Evolutionary conservation across 30 jellyfish, hydroid and myxozoan species (phyloP), one percentile per base, ranked within the genome.

Genomic region (Aurelia sp.): DNA sequence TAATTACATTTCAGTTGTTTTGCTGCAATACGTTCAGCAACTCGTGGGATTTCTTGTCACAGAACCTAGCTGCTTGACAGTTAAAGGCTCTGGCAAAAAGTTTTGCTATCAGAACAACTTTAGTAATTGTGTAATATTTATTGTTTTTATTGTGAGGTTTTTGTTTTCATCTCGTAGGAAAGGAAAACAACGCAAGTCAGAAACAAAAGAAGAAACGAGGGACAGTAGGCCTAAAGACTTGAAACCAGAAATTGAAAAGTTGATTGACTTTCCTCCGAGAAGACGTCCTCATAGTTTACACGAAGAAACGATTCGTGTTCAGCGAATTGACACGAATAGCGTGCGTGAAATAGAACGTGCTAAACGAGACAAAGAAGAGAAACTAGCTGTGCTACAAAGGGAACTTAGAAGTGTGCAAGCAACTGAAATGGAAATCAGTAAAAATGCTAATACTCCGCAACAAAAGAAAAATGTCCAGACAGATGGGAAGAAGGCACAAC

Each of bases 251-350:
- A 30, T 16, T 40, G 90, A 80, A 71, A 80, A 63, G 59, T 63
- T 47, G 59, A 41, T 80, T 5, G 92, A 82, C 20, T 82, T 51
- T n/a, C 79, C 78, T 0, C 92, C 86, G 12, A 69, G 71, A 57
- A 65, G 33, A 13, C 87, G 93, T 9, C 93, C 93, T 16, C 93
- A 73, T 63, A 84, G 93, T 30, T 16, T 84, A 68, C 84, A 84
- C 76, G 93, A 84, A 73, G 93, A 73, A 13, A 72, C 84, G 21
- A 63, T 72, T 13, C 20, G 76, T 9, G 41, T 48, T 17, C 65
- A 67, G 74, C 63, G 88, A 7, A 30, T 27, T 18, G 88, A 71
- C 17, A 48, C 74, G 40, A 74, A 79, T 62, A 41, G 76, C 44
- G 70, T 76, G 59, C 68, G 93, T 22, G 81, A 70, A 24, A 60